Percentiles rank a stretch among this genome's conserved stretches.
These are phyloP conservation scores for Mungos mungo DNA, from an alignment of 2,113 vertebrate species.

Conservation along the genomic window DNA sequence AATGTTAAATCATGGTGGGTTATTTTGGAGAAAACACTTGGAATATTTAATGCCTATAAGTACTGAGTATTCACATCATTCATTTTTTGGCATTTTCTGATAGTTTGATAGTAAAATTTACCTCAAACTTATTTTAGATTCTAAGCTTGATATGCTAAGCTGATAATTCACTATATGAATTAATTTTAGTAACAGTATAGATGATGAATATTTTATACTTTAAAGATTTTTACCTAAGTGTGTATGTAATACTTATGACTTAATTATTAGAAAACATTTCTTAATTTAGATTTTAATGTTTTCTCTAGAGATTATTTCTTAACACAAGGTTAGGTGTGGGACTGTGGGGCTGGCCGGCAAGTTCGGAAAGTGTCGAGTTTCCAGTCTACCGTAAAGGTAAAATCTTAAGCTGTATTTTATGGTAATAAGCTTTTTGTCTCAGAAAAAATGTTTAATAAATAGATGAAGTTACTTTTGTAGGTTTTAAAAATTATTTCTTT, in stretches of 20 bases:
- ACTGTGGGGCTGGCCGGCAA: constrained; percentile 90
- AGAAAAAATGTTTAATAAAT: not conserved
- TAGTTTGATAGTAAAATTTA: constrained; percentile 17
- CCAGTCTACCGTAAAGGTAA: constrained; percentile 96
- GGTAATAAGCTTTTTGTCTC: not conserved
- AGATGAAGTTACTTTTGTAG: constrained; percentile 6
- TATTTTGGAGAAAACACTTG: not conserved
- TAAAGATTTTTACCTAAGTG: constrained; percentile 6
- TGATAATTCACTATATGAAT: not conserved
- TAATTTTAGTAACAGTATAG: constrained; percentile 15
- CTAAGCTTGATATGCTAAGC: not conserved
- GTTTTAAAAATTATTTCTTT: constrained; percentile 10
- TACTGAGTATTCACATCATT: not conserved
- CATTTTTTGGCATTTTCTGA: not conserved
- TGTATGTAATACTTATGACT: constrained; percentile 15
- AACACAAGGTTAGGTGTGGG: constrained; percentile 89
- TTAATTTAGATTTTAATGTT: constrained; percentile 39
- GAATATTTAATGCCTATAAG: not conserved
- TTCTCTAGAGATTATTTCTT: constrained; percentile 64
- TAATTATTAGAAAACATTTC: constrained; percentile 34
- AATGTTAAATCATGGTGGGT: not conserved
- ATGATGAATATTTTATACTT: constrained; percentile 10
- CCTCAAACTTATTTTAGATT: constrained; percentile 2
- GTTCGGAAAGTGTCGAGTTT: constrained; percentile 92
- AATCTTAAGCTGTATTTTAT: not conserved